phyloP scores from a whole-genome alignment of 2,888 invertebrate genomes.

The Pristionchus exspectatus region DNA sequence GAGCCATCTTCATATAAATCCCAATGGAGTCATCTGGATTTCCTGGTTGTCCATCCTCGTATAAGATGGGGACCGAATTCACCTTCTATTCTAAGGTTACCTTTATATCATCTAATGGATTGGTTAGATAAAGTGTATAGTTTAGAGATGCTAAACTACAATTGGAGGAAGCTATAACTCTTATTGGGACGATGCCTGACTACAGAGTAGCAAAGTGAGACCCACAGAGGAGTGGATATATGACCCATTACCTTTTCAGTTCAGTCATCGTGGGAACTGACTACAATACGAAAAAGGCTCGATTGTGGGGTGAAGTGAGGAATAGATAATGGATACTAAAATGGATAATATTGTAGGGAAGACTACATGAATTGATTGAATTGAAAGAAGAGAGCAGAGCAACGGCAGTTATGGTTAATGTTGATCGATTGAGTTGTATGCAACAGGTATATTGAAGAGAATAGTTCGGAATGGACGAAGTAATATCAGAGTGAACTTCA shows the following conservation, averaged over 20 bases:
- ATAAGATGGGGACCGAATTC: constrained; percentile 51
- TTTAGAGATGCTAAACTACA: constrained; percentile 84
- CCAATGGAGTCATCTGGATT: constrained; percentile 45
- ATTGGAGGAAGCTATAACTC: constrained; percentile 86
- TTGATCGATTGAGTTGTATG: constrained; percentile 84
- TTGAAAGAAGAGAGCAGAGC: constrained; percentile 76
- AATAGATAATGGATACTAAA: background rate
- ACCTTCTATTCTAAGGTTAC: constrained; percentile 48
- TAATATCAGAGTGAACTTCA: constrained; percentile 81
- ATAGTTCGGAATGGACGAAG: background rate
- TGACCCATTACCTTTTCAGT: constrained; percentile 62
- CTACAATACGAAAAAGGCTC: constrained; percentile 73
- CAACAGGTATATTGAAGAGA: constrained; percentile 81
- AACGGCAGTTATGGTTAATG: constrained; percentile 86
- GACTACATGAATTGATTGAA: constrained; percentile 56
- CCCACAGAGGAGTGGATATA: background rate
- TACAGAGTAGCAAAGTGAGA: constrained; percentile 84
- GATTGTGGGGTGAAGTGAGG: constrained; percentile 74
- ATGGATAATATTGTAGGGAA: constrained; percentile 15
- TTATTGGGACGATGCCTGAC: constrained; percentile 85
- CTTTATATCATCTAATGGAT: background rate
- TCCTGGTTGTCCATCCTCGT: constrained; percentile 86
- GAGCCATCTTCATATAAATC: constrained; percentile 26
- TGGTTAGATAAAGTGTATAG: background rate
- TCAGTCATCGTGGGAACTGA: constrained; percentile 79